A percentile compares a stretch with the other conserved stretches of the same genome.
These are phyloP conservation scores for Drosophila seguyi DNA, from an alignment of 1,140 invertebrate genomes.

Conservation along the genomic window DNA sequence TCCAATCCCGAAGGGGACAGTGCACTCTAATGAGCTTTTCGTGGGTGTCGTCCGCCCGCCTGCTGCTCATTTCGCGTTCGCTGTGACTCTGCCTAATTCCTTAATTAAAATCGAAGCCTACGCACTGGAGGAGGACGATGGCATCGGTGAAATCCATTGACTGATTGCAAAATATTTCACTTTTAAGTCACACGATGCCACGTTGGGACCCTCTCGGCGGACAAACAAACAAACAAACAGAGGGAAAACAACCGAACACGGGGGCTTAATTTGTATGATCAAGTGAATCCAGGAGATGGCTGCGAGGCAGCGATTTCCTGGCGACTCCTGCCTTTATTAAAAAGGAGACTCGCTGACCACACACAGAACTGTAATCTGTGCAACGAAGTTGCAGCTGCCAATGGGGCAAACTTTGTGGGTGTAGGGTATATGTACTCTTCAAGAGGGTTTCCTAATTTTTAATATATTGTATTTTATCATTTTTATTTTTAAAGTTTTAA, in stretches of 20 bases:
- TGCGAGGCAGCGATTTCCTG: slow-evolving; percentile 32
- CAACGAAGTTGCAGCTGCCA: slow-evolving; percentile 66
- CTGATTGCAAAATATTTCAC: slow-evolving; percentile 83
- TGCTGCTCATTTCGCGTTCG: slow-evolving; percentile 56
- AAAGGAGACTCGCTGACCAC: slow-evolving; percentile 65
- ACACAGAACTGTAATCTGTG: slow-evolving; percentile 56
- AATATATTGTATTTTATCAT: neutral
- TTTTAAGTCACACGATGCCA: slow-evolving; percentile 72
- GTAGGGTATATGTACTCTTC: neutral
- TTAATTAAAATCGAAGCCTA: slow-evolving; percentile 84
- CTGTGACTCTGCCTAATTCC: slow-evolving; percentile 68
- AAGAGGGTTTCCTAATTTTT: no score
- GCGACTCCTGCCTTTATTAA: slow-evolving; percentile 65
- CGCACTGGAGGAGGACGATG: slow-evolving; percentile 20
- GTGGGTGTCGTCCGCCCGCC: slow-evolving; percentile 26
- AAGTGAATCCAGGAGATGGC: slow-evolving; percentile 36
- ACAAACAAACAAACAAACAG: slow-evolving; percentile 59
- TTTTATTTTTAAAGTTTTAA: neutral
- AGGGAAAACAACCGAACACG: slow-evolving; percentile 49
- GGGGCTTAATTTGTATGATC: slow-evolving; percentile 79
- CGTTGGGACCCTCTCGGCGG: slow-evolving; percentile 5
- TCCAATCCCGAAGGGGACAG: slow-evolving; percentile 9
- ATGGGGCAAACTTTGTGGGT: neutral
- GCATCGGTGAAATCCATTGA: slow-evolving; percentile 72
- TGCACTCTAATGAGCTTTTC: slow-evolving; percentile 68